Percentiles rank a stretch among this genome's conserved stretches.
Evolutionary conservation across 2,797 vertebrate genomes (phyloP).

Genomic region (Epinephelus coioides): DNA sequence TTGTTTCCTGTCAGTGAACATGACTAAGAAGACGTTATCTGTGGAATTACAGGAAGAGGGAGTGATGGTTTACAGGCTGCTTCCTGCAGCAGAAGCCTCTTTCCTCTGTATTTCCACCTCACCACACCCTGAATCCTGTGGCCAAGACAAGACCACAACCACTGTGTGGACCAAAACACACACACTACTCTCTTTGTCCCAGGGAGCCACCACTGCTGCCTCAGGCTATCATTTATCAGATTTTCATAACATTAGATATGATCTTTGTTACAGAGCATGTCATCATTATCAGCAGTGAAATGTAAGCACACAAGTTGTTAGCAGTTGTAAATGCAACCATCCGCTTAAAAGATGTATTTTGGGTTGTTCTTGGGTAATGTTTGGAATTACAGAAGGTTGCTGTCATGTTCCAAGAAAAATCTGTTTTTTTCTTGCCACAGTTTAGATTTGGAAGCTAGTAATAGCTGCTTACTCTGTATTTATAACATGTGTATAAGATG

Average conservation of each 20-base stretch:
- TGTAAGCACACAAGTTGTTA: neutral
- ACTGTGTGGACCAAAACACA: neutral
- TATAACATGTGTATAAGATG: neutral
- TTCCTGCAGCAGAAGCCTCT: constrained; percentile 63
- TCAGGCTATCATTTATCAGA: neutral
- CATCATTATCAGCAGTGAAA: neutral
- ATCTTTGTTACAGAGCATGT: neutral
- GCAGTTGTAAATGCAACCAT: neutral
- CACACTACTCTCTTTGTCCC: neutral
- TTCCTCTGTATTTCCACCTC: constrained; percentile 31
- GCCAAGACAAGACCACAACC: neutral
- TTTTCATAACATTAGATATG: neutral
- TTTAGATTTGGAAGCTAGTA: neutral
- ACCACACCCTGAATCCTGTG: constrained; percentile 56
- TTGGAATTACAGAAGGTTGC: neutral
- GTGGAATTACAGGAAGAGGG: constrained; percentile 75
- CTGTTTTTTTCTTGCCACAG: neutral
- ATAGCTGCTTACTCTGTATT: neutral
- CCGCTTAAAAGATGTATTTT: neutral
- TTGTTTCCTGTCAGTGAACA: constrained; percentile 71
- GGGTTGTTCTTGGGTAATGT: neutral
- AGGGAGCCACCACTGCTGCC: neutral
- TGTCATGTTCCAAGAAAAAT: neutral
- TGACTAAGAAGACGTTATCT: constrained; percentile 69
- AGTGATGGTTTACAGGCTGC: constrained; percentile 65